Evolutionary conservation across 2,797 vertebrate species (phyloP).

Genomic region (Hypotaenidia okinawae): DNA sequence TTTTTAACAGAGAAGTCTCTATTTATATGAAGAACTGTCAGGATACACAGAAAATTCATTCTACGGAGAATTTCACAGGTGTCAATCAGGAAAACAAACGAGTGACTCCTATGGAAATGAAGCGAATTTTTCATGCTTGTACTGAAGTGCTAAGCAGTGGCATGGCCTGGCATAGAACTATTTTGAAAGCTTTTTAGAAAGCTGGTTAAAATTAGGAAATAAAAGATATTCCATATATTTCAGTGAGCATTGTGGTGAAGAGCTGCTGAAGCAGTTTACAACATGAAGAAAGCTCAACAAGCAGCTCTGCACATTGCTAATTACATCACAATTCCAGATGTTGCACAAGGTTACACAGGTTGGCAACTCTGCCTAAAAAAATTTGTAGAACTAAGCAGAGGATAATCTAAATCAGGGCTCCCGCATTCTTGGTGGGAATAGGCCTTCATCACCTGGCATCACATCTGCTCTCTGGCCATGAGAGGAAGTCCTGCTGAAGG

Average conservation of each 20-base stretch:
- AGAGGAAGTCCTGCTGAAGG: not conserved
- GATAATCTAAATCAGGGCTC: not conserved
- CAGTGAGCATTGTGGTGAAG: not conserved
- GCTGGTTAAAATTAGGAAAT: constrained; percentile 20
- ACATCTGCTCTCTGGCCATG: not conserved
- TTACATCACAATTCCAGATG: not conserved
- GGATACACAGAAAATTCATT: not conserved
- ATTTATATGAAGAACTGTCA: not conserved
- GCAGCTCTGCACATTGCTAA: not conserved
- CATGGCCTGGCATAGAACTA: not conserved
- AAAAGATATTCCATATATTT: not conserved
- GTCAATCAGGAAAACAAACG: not conserved
- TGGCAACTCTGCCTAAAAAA: not conserved
- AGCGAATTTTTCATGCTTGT: not conserved
- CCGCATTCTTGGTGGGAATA: not conserved
- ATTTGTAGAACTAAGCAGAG: not conserved
- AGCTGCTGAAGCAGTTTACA: not conserved
- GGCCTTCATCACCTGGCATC: not conserved
- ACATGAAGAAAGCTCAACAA: not conserved
- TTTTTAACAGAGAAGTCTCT: not conserved
- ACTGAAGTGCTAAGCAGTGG: not conserved
- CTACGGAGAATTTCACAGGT: not conserved
- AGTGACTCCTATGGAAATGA: not conserved
- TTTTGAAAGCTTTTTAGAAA: not conserved
- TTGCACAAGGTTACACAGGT: not conserved